Evolutionary conservation across 2,888 invertebrate species (phyloP).

Genomic region (Neoaliturus tenellus): DNA sequence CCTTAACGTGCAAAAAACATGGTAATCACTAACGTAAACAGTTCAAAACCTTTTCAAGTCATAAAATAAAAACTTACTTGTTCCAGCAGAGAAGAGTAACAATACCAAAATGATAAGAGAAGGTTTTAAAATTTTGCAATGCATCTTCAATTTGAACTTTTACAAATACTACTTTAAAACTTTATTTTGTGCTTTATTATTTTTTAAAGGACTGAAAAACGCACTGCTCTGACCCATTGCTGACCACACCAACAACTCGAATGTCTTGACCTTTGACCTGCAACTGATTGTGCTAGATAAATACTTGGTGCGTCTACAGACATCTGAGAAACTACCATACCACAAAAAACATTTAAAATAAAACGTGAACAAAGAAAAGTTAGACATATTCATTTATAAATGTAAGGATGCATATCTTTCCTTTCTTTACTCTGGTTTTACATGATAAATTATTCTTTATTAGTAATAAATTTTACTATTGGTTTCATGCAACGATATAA

Average conservation of each 20-base stretch:
- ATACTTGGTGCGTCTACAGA: not conserved
- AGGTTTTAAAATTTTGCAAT: not conserved
- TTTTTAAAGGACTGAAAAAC: not conserved
- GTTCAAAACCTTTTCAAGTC: too few species aligned
- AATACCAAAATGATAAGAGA: not conserved
- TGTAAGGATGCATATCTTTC: too few species aligned
- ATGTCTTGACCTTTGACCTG: constrained; percentile 16
- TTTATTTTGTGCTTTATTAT: not conserved
- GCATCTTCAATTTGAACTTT: not conserved
- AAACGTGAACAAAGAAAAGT: too few species aligned
- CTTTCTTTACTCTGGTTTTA: too few species aligned
- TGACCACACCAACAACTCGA: not conserved
- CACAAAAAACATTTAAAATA: too few species aligned
- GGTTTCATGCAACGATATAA: too few species aligned
- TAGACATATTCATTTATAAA: too few species aligned
- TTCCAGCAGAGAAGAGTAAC: not conserved
- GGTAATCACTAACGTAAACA: too few species aligned
- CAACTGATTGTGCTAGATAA: not conserved
- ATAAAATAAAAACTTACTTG: not conserved
- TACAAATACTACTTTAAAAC: not conserved
- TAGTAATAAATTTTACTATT: too few species aligned
- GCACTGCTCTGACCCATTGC: not conserved
- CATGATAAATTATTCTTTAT: too few species aligned
- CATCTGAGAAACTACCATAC: too few species aligned
- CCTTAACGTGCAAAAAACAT: too few species aligned